Conservation (phyloP, 2,797 vertebrate genomes). For the Leptatherina wallacei region DNA sequence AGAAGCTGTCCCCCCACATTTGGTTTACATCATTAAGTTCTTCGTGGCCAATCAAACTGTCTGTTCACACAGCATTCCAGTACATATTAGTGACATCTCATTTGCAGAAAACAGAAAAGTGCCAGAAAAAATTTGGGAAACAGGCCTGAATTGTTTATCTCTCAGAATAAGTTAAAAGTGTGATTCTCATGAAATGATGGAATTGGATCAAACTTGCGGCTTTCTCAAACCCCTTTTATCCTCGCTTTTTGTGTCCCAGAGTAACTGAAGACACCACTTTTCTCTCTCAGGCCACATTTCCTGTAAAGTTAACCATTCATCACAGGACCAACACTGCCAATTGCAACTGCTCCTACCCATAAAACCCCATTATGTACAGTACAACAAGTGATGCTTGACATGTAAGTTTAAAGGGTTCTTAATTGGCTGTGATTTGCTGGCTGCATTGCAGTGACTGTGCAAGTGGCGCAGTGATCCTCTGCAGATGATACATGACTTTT, state of each 20-base stretch:
- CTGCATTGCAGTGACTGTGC: conserved; percentile 51
- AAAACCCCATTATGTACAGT: conserved; percentile 75
- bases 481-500: conserved; percentile 63
- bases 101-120: conserved; percentile 87
- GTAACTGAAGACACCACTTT: conserved; percentile 31
- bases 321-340: conserved; percentile 57
- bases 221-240: conserved; percentile 32
- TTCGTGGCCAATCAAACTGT: conserved; percentile 82
- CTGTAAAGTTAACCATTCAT: conserved; percentile 68
- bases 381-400: conserved; percentile 80
- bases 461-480: conserved; percentile 57
- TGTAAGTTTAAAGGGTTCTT: conserved; percentile 79
- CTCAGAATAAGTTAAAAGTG: conserved; percentile 73
- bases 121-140: conserved; percentile 81
- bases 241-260: conserved; percentile 24
- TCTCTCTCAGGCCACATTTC: conserved; percentile 48
- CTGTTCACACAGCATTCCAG: conserved; percentile 84
- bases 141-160: conserved; percentile 77
- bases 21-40: conserved; percentile 87
- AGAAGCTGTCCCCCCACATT: conserved; percentile 84
- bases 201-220: conserved; percentile 57
- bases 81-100: conserved; percentile 87
- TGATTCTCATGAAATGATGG: conserved; percentile 75
- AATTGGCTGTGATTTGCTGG: conserved; percentile 77
- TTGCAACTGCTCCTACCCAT: conserved; percentile 69